phyloP scores from a whole-genome alignment of 2,888 invertebrate genomes.

The Syrphus vitripennis region DNA sequence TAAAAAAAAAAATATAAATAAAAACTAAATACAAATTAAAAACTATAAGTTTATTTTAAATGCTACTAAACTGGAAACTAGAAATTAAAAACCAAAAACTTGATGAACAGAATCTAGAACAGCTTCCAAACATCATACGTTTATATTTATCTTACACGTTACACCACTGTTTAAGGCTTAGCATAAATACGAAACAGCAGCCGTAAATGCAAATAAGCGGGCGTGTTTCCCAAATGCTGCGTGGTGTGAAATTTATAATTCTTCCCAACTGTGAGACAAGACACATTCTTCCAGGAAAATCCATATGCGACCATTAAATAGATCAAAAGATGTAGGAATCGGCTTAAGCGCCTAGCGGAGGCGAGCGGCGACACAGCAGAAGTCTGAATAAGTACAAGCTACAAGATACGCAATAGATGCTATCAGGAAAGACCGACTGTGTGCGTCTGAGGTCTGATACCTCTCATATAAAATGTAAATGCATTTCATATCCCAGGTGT shows the following conservation, averaged over 20 bases:
- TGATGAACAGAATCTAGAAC: too few relatives aligned
- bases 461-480: not conserved
- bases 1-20: not conserved
- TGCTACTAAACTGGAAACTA: too few relatives aligned
- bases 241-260: slow-evolving; percentile 59
- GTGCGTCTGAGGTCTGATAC: slow-evolving; percentile 10
- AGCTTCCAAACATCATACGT: too few relatives aligned
- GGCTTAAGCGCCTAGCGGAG: not conserved
- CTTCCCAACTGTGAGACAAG: not conserved
- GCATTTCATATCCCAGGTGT: not conserved
- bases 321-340: slow-evolving; percentile 46
- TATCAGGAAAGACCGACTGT: not conserved
- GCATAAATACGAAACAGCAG: slow-evolving; percentile 37
- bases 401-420: not conserved
- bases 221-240: slow-evolving; percentile 37
- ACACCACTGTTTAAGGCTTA: not conserved
- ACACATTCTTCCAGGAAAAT: not conserved
- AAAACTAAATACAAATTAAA: not conserved
- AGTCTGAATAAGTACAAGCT: not conserved
- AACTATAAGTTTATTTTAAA: not conserved
- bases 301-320: slow-evolving; percentile 44
- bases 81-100: too few relatives aligned
- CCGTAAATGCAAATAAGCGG: slow-evolving; percentile 63
- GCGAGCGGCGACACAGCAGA: not conserved
- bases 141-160: too few relatives aligned